phyloP scores from a whole-genome alignment of 2,113 vertebrate species.

The Mellivora capensis region DNA sequence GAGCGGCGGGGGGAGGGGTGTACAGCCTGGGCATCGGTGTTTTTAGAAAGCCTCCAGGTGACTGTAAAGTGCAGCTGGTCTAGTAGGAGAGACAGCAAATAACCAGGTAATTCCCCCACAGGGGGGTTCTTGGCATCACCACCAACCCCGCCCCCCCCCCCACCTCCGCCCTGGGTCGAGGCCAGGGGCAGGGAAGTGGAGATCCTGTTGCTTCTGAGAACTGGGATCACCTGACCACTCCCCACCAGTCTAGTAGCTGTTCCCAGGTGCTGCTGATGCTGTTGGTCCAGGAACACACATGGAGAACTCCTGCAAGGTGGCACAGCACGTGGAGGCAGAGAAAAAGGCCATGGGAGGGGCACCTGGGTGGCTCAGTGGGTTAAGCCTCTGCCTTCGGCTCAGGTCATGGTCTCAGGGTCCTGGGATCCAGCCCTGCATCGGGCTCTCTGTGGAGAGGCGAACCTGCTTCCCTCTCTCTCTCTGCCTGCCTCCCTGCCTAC shows the following conservation, averaged over 20 bases:
- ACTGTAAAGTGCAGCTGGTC: background rate
- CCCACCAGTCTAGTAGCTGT: background rate
- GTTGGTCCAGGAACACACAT: background rate
- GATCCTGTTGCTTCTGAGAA: background rate
- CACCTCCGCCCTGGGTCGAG: accelerated
- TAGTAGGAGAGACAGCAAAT: background rate
- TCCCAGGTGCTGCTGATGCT: background rate
- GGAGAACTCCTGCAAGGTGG: background rate
- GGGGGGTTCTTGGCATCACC: background rate
- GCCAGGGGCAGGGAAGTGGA: no score
- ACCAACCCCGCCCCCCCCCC: no score
- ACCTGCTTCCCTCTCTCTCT: no score
- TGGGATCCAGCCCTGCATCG: no score
- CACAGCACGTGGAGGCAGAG: background rate
- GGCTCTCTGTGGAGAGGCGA: no score
- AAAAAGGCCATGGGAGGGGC: no score
- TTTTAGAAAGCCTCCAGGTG: background rate
- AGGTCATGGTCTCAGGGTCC: no score
- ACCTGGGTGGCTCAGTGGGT: no score
- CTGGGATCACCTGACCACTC: background rate
- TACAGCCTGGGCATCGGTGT: background rate
- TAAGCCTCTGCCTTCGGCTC: no score
- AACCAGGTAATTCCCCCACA: background rate
- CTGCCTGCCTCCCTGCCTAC: no score
- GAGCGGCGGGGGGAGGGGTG: no score